Conservation (phyloP, 23 tunicate species). For the Halocynthia aurantium region DNA sequence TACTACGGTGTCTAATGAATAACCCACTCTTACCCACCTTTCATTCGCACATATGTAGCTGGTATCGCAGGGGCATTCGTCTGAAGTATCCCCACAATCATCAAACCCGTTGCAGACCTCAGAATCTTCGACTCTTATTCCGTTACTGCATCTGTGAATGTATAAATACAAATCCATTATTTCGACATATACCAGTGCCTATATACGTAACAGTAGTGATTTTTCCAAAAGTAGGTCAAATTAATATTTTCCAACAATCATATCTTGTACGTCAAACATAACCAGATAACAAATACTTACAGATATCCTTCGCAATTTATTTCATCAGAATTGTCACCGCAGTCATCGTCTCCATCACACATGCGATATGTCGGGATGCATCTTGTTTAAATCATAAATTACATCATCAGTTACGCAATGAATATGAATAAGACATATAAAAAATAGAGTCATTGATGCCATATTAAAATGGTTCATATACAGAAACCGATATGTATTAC, state of each 20-base stretch:
- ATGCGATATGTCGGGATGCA: not conserved
- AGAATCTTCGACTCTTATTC: not conserved
- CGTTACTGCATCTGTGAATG: conserved; percentile 1
- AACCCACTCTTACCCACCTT: not conserved
- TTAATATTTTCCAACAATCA: too few species aligned
- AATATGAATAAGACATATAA: too few species aligned
- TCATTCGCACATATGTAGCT: conserved; percentile 1
- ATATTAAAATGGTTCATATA: too few species aligned
- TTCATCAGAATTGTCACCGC: conserved; percentile 17
- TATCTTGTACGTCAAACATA: too few species aligned
- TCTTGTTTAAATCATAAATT: not conserved
- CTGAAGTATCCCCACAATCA: conserved; percentile 3
- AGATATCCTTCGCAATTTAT: not conserved
- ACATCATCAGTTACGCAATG: too few species aligned
- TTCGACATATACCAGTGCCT: too few species aligned
- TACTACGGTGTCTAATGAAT: not conserved
- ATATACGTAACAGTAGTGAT: too few species aligned
- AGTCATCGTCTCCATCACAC: conserved; percentile 16
- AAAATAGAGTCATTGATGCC: too few species aligned
- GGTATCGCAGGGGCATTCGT: not conserved
- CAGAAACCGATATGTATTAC: too few species aligned
- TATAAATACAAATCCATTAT: too few species aligned
- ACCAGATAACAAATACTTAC: not conserved
- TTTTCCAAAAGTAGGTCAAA: too few species aligned
- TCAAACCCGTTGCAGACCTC: not conserved